Conservation (phyloP, 2,113 vertebrate genomes). For the Muntiacus reevesi region DNA sequence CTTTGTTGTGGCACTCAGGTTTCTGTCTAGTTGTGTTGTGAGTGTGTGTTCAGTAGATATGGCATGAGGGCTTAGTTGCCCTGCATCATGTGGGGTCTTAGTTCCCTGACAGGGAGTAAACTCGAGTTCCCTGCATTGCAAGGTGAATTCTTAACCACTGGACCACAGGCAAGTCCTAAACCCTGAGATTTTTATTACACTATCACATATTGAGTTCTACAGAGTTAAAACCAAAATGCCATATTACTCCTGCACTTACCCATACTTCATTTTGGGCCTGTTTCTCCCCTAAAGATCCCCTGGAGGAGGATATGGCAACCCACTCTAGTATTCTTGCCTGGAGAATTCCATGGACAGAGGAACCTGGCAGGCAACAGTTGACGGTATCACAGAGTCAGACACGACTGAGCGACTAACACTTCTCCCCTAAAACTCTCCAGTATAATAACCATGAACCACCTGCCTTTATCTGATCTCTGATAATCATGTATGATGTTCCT, state of each 20-base stretch:
- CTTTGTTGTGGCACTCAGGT: neutral
- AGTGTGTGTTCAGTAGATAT: neutral
- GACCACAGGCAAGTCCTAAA: neutral
- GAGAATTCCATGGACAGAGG: neutral
- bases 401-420: neutral
- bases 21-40: neutral
- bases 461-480: neutral
- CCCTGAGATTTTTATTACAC: neutral
- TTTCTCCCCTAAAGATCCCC: neutral
- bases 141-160: neutral
- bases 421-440: neutral
- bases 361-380: neutral
- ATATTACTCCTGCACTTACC: neutral
- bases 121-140: neutral
- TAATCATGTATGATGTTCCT: neutral
- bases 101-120: neutral
- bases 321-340: neutral
- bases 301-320: neutral
- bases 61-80: neutral
- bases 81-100: neutral
- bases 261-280: neutral
- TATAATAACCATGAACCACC: neutral
- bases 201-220: neutral
- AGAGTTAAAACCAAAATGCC: neutral
- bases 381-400: neutral